Conservation (phyloP, 2,888 invertebrate genomes). For the Diloba caeruleocephala region DNA sequence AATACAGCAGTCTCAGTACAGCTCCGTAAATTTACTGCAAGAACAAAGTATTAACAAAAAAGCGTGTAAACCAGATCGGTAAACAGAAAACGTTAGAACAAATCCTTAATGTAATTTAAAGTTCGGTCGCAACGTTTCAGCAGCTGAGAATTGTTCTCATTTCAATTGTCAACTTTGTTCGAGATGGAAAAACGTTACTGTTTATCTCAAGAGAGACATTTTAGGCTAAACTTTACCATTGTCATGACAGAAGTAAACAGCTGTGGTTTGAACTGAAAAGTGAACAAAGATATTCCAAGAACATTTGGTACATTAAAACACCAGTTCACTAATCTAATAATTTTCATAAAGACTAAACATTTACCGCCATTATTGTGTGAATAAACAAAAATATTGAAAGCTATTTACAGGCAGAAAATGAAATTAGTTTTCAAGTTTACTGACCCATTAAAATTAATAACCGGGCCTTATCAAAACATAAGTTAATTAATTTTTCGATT, state of each 20-base stretch:
- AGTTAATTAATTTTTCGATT: constrained; percentile 55
- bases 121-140: constrained; percentile 27
- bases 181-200: constrained; percentile 33
- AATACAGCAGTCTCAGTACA: neutral
- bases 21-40: neutral
- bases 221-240: constrained; percentile 50
- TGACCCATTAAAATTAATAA: constrained; percentile 54
- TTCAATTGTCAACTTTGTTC: constrained; percentile 50
- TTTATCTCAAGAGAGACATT: constrained; percentile 49
- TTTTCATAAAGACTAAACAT: neutral
- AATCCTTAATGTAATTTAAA: constrained; percentile 52
- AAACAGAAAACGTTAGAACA: constrained; percentile 33
- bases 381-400: constrained; percentile 35
- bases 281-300: constrained; percentile 30
- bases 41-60: constrained; percentile 29
- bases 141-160: constrained; percentile 37
- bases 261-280: constrained; percentile 35
- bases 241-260: constrained; percentile 61
- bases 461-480: constrained; percentile 45
- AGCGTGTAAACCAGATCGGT: constrained; percentile 19
- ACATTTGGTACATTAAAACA: constrained; percentile 13
- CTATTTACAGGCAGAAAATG: constrained; percentile 29
- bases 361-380: constrained; percentile 8
- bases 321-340: neutral
- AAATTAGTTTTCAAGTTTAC: constrained; percentile 54